Evolutionary conservation across 2,888 invertebrate genomes (phyloP).

Genomic region (Cybosia mesomella): DNA sequence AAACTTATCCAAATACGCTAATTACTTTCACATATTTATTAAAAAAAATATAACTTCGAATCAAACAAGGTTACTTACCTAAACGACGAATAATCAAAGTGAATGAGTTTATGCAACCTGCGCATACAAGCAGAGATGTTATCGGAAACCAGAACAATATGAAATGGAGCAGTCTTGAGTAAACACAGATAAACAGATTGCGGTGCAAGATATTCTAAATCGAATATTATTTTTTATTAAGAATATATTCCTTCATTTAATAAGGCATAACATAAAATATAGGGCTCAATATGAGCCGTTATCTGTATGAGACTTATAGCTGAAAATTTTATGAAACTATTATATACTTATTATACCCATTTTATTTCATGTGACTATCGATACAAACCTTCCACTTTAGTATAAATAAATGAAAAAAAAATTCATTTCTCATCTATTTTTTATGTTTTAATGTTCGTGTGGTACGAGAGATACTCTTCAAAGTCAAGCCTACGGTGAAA

Average conservation of each 20-base stretch:
- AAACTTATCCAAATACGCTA: constrained; percentile 52
- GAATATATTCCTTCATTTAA: too few species aligned
- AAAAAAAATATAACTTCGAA: constrained; percentile 46
- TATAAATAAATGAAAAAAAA: too few species aligned
- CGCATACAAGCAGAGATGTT: constrained; percentile 38
- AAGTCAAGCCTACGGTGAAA: background rate
- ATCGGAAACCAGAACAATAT: constrained; percentile 45
- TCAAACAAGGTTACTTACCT: constrained; percentile 34
- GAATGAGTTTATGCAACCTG: constrained; percentile 37
- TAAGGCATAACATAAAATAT: too few species aligned
- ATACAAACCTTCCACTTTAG: too few species aligned
- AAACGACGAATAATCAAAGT: constrained; percentile 54
- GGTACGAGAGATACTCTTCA: too few species aligned
- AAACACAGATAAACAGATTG: constrained; percentile 31
- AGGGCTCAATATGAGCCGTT: too few species aligned
- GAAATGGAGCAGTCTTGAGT: constrained; percentile 29
- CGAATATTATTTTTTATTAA: background rate
- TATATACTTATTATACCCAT: too few species aligned
- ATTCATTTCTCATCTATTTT: too few species aligned
- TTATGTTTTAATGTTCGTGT: too few species aligned
- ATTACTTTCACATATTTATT: constrained; percentile 65
- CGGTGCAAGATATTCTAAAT: constrained; percentile 31
- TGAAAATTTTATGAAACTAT: too few species aligned
- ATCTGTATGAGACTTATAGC: too few species aligned
- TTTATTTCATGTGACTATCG: too few species aligned